Evolutionary conservation across 1,140 invertebrate species (phyloP).

Genomic region (Aphis gossypii): DNA sequence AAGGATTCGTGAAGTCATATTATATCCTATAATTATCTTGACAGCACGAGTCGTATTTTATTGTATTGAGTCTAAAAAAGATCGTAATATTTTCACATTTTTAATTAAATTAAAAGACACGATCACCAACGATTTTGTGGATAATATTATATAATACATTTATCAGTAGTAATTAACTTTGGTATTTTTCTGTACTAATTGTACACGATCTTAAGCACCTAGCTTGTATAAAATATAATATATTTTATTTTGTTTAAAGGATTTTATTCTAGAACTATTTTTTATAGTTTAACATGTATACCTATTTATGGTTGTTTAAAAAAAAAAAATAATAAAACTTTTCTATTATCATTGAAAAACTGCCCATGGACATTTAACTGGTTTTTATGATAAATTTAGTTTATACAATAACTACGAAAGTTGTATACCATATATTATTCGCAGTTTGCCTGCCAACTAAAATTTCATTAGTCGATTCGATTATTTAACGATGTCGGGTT

Average conservation of each 20-base stretch:
- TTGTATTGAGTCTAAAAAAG: background rate
- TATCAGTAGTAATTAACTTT: too few relatives aligned
- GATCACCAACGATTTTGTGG: too few relatives aligned
- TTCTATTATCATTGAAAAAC: background rate
- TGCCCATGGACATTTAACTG: background rate
- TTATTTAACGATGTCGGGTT: background rate
- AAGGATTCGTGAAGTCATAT: background rate
- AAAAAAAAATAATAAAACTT: background rate
- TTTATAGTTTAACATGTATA: too few relatives aligned
- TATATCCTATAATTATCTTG: background rate
- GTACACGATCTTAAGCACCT: too few relatives aligned
- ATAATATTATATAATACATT: too few relatives aligned
- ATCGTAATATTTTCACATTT: background rate
- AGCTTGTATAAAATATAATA: too few relatives aligned
- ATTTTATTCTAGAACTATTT: too few relatives aligned
- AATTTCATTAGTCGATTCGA: background rate
- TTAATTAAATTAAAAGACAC: too few relatives aligned
- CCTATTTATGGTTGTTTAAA: background rate
- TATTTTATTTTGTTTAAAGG: too few relatives aligned
- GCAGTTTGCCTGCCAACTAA: background rate
- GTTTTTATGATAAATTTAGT: background rate
- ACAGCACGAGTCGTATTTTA: background rate
- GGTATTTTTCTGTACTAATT: too few relatives aligned
- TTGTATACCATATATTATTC: background rate
- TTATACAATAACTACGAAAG: background rate